phyloP scores from a whole-genome alignment of 2,888 invertebrate species.

The Chloromyia formosa region DNA sequence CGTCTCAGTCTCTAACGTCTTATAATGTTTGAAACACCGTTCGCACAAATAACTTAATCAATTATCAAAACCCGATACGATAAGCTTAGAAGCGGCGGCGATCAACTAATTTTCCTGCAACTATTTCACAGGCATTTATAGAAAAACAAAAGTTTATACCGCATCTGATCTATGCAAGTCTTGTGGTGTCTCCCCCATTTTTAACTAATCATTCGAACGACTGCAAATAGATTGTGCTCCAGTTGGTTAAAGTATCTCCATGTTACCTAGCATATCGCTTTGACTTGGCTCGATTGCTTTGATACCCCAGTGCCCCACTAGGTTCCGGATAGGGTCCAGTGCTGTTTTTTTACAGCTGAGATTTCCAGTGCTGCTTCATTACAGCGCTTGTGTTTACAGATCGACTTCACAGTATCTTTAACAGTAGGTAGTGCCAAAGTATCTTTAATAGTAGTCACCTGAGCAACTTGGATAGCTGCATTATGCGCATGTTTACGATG shows the following conservation, averaged over 20 bases:
- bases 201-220: constrained; percentile 9
- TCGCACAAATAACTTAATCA: constrained; percentile 4
- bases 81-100: constrained; percentile 37
- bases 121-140: constrained; percentile 42
- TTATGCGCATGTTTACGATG: not conserved
- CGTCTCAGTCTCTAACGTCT: no score
- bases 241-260: not conserved
- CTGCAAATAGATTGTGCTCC: constrained; percentile 5
- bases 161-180: not conserved
- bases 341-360: not conserved
- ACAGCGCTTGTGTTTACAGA: not conserved
- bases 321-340: not conserved
- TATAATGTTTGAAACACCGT: no score
- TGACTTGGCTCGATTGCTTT: not conserved
- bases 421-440: no score
- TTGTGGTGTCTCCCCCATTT: constrained; percentile 14
- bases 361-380: not conserved
- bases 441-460: no score
- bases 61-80: constrained; percentile 10
- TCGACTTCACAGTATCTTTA: not conserved
- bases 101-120: constrained; percentile 40
- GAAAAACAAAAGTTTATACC: constrained; percentile 38
- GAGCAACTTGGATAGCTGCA: no score
- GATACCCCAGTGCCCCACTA: constrained; percentile 29
- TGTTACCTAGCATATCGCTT: not conserved